Conservation (phyloP, 35 echinoderm and acorn worm genomes). For the Anneissia japonica region DNA sequence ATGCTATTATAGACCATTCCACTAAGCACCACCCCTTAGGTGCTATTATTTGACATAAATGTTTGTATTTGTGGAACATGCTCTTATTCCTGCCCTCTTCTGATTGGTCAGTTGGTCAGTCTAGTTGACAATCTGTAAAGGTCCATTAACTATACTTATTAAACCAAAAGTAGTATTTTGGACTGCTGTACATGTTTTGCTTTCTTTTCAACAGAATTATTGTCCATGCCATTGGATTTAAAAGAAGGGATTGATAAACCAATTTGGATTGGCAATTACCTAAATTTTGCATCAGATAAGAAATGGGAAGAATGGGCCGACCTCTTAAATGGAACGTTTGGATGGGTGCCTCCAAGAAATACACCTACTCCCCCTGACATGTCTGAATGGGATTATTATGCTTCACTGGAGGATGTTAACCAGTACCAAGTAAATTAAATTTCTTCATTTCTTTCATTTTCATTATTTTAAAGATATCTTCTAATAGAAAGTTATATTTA, state of each 20-base stretch:
- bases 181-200: neutral
- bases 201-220: slow-evolving; percentile 28
- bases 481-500: too few species aligned
- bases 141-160: too few species aligned
- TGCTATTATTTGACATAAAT: too few species aligned
- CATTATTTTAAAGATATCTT: too few species aligned
- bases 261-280: slow-evolving; percentile 85
- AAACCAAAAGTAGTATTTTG: too few species aligned
- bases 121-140: too few species aligned
- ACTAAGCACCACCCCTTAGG: too few species aligned
- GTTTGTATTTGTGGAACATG: too few species aligned
- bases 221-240: slow-evolving; percentile 46
- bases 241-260: slow-evolving; percentile 47
- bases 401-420: slow-evolving; percentile 45
- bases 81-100: too few species aligned
- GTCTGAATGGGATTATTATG: slow-evolving; percentile 88
- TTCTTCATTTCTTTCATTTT: neutral
- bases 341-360: slow-evolving; percentile 58
- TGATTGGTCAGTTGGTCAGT: too few species aligned
- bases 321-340: slow-evolving; percentile 88
- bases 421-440: slow-evolving; percentile 58
- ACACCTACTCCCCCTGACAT: slow-evolving; percentile 72
- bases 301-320: slow-evolving; percentile 60
- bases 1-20: too few species aligned
- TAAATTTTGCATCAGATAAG: slow-evolving; percentile 63